Base-by-base conservation (phyloP, 2,888 invertebrate genomes). In the Mesochorus sp. region DNA sequence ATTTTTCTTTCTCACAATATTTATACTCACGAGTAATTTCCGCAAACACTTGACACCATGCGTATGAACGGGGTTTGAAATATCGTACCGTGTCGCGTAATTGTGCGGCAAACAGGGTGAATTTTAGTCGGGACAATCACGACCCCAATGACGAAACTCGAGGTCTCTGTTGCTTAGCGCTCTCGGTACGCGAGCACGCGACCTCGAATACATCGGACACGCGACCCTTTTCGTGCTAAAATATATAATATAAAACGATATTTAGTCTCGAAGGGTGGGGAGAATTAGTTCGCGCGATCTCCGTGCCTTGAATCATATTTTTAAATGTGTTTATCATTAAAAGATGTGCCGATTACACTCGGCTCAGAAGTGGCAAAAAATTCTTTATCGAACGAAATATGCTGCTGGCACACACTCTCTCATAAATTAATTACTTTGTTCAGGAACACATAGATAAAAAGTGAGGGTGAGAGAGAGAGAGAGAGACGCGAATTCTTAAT, bases 221-320 rank as follows among this genome's bases (percentile, higher is more conserved):
- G 81, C 80, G 81, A 81, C 80, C 62, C 74, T 55, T 62, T 59
- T 72, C 55, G 49, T 47, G 26, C 62, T 44, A 24, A 34, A 75
- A 55, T 57, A 55, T n/a, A n/a, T n/a, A n/a, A n/a, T n/a, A 55
- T 49, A 44, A 19, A 26, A 37, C n/a, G 4, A 44, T 44, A 59
- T 59, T 72, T 39, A 39, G 55, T 55, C 34, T 34, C 17, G 26
- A 8, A 59, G 57, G 14, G 61, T 34, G 34, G 19, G 51, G 47
- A 17, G 6, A n/a, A n/a, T n/a, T n/a, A n/a, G n/a, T n/a, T 34
- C 51, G 24, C 24, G 28, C 39, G 28, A 51, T 66, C 39, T 66
- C 1, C 26, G 53, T 24, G 17, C 28, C 53, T 66, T 39, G 14
- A 3, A 66, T 37, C 53, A 24, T 49, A 53, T 17, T 5, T 37